Base-by-base conservation (phyloP, 2,113 vertebrate species). In the Eonycteris spelaea region DNA sequence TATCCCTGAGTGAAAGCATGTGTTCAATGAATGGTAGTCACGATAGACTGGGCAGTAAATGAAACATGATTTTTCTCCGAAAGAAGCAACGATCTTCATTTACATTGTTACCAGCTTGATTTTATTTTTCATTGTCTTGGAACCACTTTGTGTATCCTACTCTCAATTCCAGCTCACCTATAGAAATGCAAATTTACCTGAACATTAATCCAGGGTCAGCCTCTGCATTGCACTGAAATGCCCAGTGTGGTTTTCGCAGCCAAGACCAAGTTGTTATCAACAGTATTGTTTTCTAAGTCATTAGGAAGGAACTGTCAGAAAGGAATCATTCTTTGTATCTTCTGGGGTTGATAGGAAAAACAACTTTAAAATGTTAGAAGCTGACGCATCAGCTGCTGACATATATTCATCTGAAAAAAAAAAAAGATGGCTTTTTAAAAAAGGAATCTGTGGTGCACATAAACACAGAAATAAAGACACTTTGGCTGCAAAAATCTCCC, bases 401-500 rank as follows among this genome's bases (percentile, higher is more conserved):
- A 71, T 94, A 88, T 53, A 97, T 97, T 98, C 97, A 97, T 96
- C 90, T 73, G 97, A 98, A 98, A 98, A 40, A 40, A 40, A 40
- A 40, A 97, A 98, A 98, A 97, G 95, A 97, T 80, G 86, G 78
- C 84, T 97, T 98, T 75, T 71, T 94, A 83, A 92, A 86, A 96
- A 80, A 90, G 87, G 67, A 94, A 96, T 92, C 94, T 96, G 86
- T n/a, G 22, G 59, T 86, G 92, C 87, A 94, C 67, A 97, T 43
- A 98, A 94, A 96, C 93, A 94, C 26, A 78, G 95, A 96, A 95
- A 96, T 91, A 98, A 95, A 91, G 95, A 98, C 86, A 97, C 86
- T 97, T 97, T 98, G 98, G 97, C 98, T 98, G 94, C 92, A 95
- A 98, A 97, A 97, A 94, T 95, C 96, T 87, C 94, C 97, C 92